Percentiles rank a stretch among this genome's conserved stretches.
Evolutionary conservation across 2,113 vertebrate genomes (phyloP).

Genomic region (Tichodroma muraria): DNA sequence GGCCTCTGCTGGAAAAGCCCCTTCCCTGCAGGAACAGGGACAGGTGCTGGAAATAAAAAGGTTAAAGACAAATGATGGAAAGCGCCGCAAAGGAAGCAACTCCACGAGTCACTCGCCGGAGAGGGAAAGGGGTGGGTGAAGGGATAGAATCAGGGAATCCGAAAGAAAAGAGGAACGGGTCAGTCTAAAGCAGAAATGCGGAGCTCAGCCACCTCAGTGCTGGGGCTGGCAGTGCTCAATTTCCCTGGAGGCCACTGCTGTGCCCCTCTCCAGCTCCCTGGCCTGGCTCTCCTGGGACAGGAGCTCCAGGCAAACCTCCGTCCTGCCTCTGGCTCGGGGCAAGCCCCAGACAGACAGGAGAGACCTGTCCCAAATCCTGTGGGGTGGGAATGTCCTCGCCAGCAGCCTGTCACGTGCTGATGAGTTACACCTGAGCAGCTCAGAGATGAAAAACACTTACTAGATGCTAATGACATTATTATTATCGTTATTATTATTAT

Average conservation of each 20-base stretch:
- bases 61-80: neutral
- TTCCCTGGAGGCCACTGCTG: neutral
- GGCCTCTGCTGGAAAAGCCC: neutral
- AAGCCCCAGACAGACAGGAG: neutral
- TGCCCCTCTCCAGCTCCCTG: neutral
- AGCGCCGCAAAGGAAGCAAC: neutral
- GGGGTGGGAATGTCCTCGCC: neutral
- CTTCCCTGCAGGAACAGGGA: neutral
- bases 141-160: neutral
- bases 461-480: neutral
- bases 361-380: constrained; percentile 2
- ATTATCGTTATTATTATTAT: neutral
- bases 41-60: neutral
- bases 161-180: neutral
- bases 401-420: neutral
- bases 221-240: neutral
- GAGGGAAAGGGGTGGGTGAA: neutral
- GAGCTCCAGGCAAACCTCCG: neutral
- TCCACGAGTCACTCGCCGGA: accelerated
- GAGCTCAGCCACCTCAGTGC: neutral
- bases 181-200: neutral
- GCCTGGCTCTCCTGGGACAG: neutral
- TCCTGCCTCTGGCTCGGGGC: neutral
- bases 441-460: neutral
- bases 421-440: neutral